A percentile compares a stretch with the other conserved stretches of the same genome.
Conservation (phyloP, 2,888 invertebrate species). For the Teleogryllus oceanicus region DNA sequence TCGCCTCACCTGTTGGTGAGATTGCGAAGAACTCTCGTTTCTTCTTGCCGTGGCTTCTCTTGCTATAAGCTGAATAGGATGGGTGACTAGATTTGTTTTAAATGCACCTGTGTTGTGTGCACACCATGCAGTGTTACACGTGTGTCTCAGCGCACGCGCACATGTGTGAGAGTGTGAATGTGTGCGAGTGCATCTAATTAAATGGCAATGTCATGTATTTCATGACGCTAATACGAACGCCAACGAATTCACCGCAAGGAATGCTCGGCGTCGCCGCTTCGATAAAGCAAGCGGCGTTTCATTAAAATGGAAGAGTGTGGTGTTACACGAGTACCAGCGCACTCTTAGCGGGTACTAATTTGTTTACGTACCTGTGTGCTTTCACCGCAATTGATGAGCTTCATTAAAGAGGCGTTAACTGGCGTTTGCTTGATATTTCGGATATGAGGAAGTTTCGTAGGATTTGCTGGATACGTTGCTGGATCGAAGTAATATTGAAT, state of each 20-base stretch:
- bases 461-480: too few species aligned
- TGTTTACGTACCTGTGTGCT: neutral
- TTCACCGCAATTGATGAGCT: neutral
- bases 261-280: too few species aligned
- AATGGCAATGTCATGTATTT: constrained; percentile 3
- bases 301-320: neutral
- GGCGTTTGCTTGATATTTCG: neutral
- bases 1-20: too few species aligned
- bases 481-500: too few species aligned
- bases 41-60: too few species aligned
- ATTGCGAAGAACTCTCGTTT: too few species aligned
- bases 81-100: neutral
- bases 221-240: constrained; percentile 4
- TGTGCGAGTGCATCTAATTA: neutral
- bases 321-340: neutral
- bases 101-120: neutral
- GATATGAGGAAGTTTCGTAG: neutral
- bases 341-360: neutral
- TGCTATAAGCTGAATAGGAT: neutral
- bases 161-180: too few species aligned
- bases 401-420: neutral
- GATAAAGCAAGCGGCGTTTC: neutral
- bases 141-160: too few species aligned
- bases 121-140: too few species aligned
- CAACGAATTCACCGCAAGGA: too few species aligned